phyloP scores from a whole-genome alignment of 2,888 invertebrate species.

The Nomada lathburiana region DNA sequence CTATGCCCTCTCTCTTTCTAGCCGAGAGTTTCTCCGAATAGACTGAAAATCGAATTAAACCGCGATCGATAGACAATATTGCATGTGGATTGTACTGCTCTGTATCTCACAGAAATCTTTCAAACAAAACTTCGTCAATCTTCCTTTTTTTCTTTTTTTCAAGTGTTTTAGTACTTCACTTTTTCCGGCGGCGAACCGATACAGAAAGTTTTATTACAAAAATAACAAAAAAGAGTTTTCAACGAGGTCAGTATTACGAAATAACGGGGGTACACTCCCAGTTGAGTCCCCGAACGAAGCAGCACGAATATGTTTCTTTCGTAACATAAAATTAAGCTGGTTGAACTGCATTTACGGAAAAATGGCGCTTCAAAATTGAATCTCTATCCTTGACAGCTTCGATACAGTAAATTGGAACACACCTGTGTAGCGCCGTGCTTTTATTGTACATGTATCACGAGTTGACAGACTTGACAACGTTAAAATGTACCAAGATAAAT shows the following conservation, averaged over 20 bases:
- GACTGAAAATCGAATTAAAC: conserved; percentile 36
- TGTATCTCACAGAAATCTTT: conserved; percentile 31
- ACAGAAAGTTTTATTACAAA: conserved; percentile 8
- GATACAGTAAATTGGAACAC: conserved; percentile 38
- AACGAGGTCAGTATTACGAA: conserved; percentile 74
- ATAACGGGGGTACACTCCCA: conserved; percentile 58
- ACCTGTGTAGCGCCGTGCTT: conserved; percentile 18
- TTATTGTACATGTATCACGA: conserved; percentile 32
- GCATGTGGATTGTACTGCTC: background rate
- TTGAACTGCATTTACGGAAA: conserved; percentile 70
- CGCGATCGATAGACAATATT: conserved; percentile 40
- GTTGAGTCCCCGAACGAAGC: conserved; percentile 39
- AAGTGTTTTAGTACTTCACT: background rate
- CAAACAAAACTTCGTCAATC: conserved; percentile 2
- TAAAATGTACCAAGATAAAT: conserved; percentile 27
- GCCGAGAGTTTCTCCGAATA: conserved; percentile 1
- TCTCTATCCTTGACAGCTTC: conserved; percentile 64
- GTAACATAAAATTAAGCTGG: conserved; percentile 62
- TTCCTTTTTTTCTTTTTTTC: background rate
- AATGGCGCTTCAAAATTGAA: conserved; percentile 72
- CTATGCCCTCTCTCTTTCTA: conserved; percentile 43
- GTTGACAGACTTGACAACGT: conserved; percentile 38
- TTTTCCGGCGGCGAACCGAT: background rate
- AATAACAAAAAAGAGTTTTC: conserved; percentile 18
- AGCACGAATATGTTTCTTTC: conserved; percentile 61